These are phyloP conservation scores for Hippolais icterina DNA, from an alignment of 2,113 vertebrate genomes.

Conservation along the genomic window DNA sequence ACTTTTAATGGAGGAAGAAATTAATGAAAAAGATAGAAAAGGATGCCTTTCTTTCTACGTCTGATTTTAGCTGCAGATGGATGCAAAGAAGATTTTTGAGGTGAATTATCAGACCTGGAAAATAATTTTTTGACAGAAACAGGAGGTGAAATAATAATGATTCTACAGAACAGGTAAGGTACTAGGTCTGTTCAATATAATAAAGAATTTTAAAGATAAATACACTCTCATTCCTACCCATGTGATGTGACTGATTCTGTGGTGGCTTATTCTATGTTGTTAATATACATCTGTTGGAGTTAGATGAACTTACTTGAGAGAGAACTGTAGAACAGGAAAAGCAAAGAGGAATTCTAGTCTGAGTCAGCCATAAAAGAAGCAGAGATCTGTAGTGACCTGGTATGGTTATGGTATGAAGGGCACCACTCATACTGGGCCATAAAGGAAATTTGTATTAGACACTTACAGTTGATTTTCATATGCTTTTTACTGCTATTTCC, in stretches of 20 bases:
- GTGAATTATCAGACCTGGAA: neutral
- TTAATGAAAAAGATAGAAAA: neutral
- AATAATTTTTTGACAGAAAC: neutral
- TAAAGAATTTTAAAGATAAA: neutral
- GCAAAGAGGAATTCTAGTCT: neutral
- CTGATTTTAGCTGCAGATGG: neutral
- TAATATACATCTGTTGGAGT: neutral
- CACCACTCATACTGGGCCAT: neutral
- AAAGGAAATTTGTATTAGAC: neutral
- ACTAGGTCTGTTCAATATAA: neutral
- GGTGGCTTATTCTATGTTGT: accelerated
- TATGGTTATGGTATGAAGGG: neutral
- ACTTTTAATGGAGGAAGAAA: neutral
- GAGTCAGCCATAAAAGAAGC: neutral
- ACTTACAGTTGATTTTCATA: neutral
- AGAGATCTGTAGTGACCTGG: neutral
- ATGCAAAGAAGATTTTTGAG: neutral
- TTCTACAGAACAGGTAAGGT: neutral
- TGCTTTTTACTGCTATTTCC: neutral
- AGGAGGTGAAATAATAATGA: neutral
- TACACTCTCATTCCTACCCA: neutral
- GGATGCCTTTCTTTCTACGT: neutral
- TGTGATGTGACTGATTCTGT: too few relatives aligned
- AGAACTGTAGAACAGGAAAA: neutral
- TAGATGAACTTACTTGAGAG: neutral